A percentile compares a stretch with the other conserved stretches of the same genome.
phyloP scores from a whole-genome alignment of 1,140 invertebrate species.

The Tenebrio molitor region DNA sequence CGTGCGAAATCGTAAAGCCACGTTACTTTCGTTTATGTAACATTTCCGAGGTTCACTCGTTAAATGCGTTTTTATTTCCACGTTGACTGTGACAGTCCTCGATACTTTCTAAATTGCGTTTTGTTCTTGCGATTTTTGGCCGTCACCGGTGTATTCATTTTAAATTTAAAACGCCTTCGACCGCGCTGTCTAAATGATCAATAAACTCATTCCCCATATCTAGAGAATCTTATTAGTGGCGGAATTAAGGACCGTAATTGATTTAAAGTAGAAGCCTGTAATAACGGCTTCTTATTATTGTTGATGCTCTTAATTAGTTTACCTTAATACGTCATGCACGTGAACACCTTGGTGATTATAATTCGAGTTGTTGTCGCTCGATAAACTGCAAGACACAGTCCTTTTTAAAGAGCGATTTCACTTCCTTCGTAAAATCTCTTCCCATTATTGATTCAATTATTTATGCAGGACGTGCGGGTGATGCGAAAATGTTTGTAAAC shows the following conservation, averaged over 20 bases:
- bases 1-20: background rate
- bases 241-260: background rate
- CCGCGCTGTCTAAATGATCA: background rate
- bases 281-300: background rate
- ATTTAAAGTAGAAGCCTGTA: background rate
- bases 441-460: background rate
- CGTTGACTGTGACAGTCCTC: no score
- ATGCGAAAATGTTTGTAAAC: conserved; percentile 36
- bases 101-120: conserved; percentile 1
- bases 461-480: background rate
- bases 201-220: background rate
- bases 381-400: no score
- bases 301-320: background rate
- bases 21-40: conserved; percentile 7
- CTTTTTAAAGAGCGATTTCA: no score
- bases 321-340: background rate
- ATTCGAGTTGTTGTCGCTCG: no score
- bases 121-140: background rate
- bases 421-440: background rate
- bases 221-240: background rate
- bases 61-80: background rate
- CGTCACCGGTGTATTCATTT: background rate
- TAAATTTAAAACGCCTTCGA: background rate
- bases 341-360: background rate
- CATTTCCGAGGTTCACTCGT: background rate